Conservation (phyloP, 2,797 vertebrate species). For the Tokudaia muenninki region DNA sequence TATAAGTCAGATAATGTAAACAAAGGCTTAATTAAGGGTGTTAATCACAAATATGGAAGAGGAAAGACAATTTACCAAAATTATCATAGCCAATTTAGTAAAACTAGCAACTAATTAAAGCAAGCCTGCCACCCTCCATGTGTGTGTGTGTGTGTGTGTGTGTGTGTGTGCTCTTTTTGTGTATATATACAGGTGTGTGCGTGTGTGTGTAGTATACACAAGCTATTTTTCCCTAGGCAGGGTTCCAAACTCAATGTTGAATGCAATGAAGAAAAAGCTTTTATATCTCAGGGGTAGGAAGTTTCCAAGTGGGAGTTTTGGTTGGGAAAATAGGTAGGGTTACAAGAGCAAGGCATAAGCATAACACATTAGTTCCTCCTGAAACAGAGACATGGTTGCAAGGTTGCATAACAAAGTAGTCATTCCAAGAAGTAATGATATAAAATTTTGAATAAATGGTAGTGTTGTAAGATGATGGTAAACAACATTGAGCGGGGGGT, state of each 20-base stretch:
- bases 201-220: not conserved
- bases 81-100: not conserved
- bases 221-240: not conserved
- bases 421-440: not conserved
- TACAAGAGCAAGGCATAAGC: not conserved
- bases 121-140: not conserved
- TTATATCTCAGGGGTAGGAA: not conserved
- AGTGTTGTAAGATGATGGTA: not conserved
- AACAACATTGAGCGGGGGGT: not conserved
- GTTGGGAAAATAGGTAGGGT: not conserved
- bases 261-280: not conserved
- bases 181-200: too few relatives aligned
- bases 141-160: too few relatives aligned
- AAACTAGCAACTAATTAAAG: not conserved
- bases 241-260: not conserved
- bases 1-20: too few relatives aligned
- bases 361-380: not conserved
- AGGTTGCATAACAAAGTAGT: not conserved
- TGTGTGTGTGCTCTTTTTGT: too few relatives aligned
- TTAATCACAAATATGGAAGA: not conserved
- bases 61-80: not conserved
- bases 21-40: not conserved
- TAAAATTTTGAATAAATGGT: not conserved
- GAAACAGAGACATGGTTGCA: not conserved
- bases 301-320: not conserved